Conservation (phyloP, 2,888 invertebrate species). For the Formica aserva region DNA sequence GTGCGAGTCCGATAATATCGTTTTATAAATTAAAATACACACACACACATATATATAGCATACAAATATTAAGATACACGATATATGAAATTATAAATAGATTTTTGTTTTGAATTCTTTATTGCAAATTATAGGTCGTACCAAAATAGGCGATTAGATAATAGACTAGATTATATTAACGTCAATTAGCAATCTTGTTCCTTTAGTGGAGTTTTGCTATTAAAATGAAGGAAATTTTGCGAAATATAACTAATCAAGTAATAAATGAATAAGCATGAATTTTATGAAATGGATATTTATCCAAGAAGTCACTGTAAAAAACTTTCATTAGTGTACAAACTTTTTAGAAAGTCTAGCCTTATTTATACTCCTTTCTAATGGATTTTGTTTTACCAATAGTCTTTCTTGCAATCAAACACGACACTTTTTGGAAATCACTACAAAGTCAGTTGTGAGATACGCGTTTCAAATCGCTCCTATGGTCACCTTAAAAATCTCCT, state of each 20-base stretch:
- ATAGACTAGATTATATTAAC: no score
- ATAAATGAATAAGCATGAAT: not conserved
- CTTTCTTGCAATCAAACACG: constrained; percentile 42
- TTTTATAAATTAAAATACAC: not conserved
- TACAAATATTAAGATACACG: no score
- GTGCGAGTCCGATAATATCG: not conserved
- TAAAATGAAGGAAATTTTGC: no score
- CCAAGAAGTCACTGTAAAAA: not conserved
- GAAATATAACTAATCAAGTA: no score
- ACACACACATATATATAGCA: no score
- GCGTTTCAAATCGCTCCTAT: constrained; percentile 64
- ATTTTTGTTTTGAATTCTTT: no score
- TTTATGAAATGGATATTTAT: not conserved
- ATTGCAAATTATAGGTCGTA: no score
- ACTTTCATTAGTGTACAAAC: not conserved
- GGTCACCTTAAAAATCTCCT: not conserved
- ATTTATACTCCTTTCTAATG: not conserved
- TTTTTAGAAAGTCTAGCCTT: not conserved
- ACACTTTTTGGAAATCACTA: constrained; percentile 37
- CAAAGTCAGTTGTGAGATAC: constrained; percentile 55
- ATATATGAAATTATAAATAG: no score
- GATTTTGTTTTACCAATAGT: not conserved
- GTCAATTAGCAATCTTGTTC: no score
- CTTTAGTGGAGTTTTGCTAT: no score
- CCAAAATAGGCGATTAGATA: no score